Base-by-base conservation (phyloP, 2,888 invertebrate genomes). In the Amphipoea lucens region DNA sequence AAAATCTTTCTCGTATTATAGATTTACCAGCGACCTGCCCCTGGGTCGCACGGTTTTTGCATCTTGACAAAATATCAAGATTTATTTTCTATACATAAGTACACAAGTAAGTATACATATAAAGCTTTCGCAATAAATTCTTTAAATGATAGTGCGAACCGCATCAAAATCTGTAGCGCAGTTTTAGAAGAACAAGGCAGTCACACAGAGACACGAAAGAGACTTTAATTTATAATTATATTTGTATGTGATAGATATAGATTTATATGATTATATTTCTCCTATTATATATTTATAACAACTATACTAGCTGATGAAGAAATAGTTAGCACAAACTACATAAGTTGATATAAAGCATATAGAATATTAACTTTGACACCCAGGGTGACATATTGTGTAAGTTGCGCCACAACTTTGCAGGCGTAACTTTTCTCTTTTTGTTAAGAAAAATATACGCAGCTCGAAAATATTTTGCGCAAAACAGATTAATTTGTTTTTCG, bases 331-430 rank as follows among this genome's bases (percentile, higher is more conserved):
- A 36, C 0, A 54, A 70, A 69, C 67, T 75, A 29, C 9, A 14
- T 66, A 57, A 68, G 54, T 77, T 78, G 40, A 72, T 78, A 73
- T 72, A 82, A 78, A 78, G 57, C n/a, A 68, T 57, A 63, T 57
- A 36, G 29, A 60, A 63, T 74, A 79, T 70, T 74, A 77, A 83
- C 83, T 82, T 82, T 71, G 85, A 84, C 85, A 67, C 20, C 54
- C 20, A 70, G 12, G 42, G 29, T 84, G 66, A 84, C 76, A 62
- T 79, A 84, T 74, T 68, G 62, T 79, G 36, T 23, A 7, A 78
- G 71, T 83, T 82, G 36, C 23, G 20, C 42, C 6, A n/a, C 48
- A 82, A 57, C 75, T 80, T 75, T 68, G 40, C 54, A 45, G 20
- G 29, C 45, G 40, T n/a, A 62, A n/a, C 11, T 73, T 45, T 63